Percentiles rank a stretch among this genome's conserved stretches.
These are phyloP conservation scores for Cataglyphis albicans DNA, from an alignment of 2,888 invertebrate species.

Conservation along the genomic window DNA sequence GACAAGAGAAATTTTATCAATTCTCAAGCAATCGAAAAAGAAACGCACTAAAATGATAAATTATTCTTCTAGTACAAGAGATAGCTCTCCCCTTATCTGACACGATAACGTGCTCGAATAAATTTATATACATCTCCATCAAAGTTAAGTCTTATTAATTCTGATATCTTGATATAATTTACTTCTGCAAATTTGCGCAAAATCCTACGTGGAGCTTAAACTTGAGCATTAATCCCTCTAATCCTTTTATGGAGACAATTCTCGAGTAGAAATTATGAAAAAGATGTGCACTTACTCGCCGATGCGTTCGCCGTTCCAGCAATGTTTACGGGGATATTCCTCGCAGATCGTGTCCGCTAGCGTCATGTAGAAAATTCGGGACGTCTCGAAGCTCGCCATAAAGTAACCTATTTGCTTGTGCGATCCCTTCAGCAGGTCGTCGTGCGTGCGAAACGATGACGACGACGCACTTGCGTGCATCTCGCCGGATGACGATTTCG, in stretches of 20 bases:
- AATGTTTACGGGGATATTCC: slow-evolving; percentile 89
- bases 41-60: no score
- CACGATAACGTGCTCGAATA: not conserved
- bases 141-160: slow-evolving; percentile 1
- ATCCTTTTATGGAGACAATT: not conserved
- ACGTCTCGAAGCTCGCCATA: slow-evolving; percentile 86
- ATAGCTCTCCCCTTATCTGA: not conserved
- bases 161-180: not conserved
- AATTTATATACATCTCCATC: not conserved
- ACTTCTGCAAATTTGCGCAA: not conserved
- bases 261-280: not conserved
- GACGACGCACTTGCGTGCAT: slow-evolving; percentile 67
- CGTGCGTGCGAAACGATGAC: slow-evolving; percentile 57
- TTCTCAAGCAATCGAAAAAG: no score
- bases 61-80: no score
- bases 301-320: slow-evolving; percentile 93
- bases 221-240: not conserved
- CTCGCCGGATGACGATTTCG: slow-evolving; percentile 62
- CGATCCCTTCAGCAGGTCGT: slow-evolving; percentile 82
- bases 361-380: slow-evolving; percentile 93
- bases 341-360: slow-evolving; percentile 93
- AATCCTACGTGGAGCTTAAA: not conserved
- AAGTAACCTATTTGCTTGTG: slow-evolving; percentile 84
- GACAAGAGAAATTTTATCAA: no score
- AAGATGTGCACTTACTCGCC: slow-evolving; percentile 90